Conservation (phyloP, 1,140 invertebrate species). For the Pinna nobilis region DNA sequence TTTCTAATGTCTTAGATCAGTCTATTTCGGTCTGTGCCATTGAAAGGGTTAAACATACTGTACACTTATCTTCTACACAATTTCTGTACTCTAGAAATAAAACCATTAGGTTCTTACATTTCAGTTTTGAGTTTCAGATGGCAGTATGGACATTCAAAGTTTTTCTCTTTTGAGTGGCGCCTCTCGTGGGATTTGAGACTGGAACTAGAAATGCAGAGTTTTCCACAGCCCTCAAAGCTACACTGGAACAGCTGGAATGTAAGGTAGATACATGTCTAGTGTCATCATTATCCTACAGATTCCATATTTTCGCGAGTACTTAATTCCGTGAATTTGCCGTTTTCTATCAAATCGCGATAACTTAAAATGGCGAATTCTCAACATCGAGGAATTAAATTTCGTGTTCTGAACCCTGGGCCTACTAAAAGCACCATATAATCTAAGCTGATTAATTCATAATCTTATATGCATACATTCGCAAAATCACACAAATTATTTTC, state of each 20-base stretch:
- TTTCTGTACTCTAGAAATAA: no score
- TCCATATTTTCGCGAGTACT: no score
- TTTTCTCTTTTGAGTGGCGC: slow-evolving; percentile 7
- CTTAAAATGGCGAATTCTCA: no score
- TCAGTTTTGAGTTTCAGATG: slow-evolving; percentile 1
- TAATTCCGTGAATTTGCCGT: no score
- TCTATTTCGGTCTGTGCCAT: no score
- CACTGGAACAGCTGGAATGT: slow-evolving; percentile 1
- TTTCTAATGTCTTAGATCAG: no score
- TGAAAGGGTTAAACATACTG: no score
- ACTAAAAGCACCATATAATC: no score
- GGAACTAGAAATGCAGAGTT: slow-evolving; percentile 8
- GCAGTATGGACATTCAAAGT: slow-evolving; percentile 11
- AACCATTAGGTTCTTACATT: neutral
- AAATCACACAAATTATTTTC: neutral
- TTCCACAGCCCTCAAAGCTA: slow-evolving; percentile 6
- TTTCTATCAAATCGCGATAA: no score
- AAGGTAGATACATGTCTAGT: neutral
- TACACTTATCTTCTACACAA: no score
- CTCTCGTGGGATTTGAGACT: slow-evolving; percentile 16
- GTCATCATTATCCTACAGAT: neutral
- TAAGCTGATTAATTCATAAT: no score
- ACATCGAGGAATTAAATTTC: no score
- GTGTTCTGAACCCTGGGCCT: neutral
- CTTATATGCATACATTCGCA: neutral